Evolutionary conservation across 2,797 vertebrate genomes (phyloP), one percentile per base, ranked within the genome.

Genomic region (Cyclopterus lumpus): DNA sequence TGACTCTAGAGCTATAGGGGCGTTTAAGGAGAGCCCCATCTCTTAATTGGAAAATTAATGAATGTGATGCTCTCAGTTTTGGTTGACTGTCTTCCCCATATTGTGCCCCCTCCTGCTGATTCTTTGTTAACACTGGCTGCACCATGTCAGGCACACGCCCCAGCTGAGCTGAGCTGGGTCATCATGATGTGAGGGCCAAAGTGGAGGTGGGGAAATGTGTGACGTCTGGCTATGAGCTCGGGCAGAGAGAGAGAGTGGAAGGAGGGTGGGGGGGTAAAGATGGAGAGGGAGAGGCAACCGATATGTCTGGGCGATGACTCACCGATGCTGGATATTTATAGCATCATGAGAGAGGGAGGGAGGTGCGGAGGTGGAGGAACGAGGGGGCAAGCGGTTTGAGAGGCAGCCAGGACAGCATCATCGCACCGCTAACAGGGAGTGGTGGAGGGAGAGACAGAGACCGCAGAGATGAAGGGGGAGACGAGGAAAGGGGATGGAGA

Each of bases 301-400:
- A 94, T 94, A 94, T 64, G 92, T 94, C 92, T 92, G 84, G 84
- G 87, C 88, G 92, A 94, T 95, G 94, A 95, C 93, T 95, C 95
- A 95, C 94, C 91, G 75, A 87, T 80, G 85, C 74, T 74, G 90
- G 88, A 73, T 95, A 95, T 95, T 95, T 94, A 94, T 95, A 95
- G 93, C 83, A 92, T 87, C 83, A 57, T 69, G 73, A 67, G 72
- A 81, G 72, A 73, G 78, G 77, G 73, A 64, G 51, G 71, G 63
- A 6, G 22, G 49, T 20, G 69, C 8, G 75, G 69, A 79, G 75
- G 73, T 44, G 57, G 79, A 74, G 74, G 74, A 72, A 76, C 5
- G 24, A 73, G 77, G 68, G 85, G 86, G 75, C 82, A 82, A 84
- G 74, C 32, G 64, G 80, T 81, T 87, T 88, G 91, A 83, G 85